phyloP scores from a whole-genome alignment of 2,113 vertebrate genomes.

The Pantherophis guttatus region DNA sequence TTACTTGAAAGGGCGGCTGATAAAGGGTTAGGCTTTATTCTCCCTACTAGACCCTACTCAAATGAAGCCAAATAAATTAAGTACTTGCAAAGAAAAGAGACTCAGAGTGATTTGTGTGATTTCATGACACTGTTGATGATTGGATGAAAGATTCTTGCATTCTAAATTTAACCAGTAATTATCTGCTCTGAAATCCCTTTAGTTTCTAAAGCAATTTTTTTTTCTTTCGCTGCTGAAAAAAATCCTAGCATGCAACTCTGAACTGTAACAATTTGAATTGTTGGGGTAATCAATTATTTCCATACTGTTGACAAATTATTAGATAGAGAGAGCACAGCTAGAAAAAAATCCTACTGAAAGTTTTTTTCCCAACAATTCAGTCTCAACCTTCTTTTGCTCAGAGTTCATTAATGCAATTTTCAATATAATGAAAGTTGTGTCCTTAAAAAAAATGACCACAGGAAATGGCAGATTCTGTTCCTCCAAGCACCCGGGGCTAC shows the following conservation, averaged over 20 bases:
- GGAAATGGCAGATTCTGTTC: not conserved
- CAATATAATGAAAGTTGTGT: not conserved
- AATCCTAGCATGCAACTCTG: not conserved
- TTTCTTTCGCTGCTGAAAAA: slow-evolving; percentile 3
- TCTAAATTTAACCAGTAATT: not conserved
- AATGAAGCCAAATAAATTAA: not conserved
- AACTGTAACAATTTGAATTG: not conserved
- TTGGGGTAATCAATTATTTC: not conserved
- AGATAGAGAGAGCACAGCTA: not conserved
- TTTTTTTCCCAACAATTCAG: not conserved
- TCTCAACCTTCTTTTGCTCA: not conserved
- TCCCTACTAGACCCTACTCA: not conserved
- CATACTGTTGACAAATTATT: not conserved
- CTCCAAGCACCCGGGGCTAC: not conserved
- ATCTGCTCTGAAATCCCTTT: not conserved
- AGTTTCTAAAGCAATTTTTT: not conserved
- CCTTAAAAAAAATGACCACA: not conserved
- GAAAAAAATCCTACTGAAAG: not conserved
- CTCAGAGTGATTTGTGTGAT: not conserved
- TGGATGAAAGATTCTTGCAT: not conserved
- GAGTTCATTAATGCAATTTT: not conserved
- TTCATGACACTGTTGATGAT: not conserved
- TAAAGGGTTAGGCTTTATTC: not conserved
- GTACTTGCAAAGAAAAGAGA: not conserved
- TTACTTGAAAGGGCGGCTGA: not conserved